Evolutionary conservation across 2,113 vertebrate genomes (phyloP), one percentile per base, ranked within the genome.

Genomic region (Psilopogon haemacephalus): DNA sequence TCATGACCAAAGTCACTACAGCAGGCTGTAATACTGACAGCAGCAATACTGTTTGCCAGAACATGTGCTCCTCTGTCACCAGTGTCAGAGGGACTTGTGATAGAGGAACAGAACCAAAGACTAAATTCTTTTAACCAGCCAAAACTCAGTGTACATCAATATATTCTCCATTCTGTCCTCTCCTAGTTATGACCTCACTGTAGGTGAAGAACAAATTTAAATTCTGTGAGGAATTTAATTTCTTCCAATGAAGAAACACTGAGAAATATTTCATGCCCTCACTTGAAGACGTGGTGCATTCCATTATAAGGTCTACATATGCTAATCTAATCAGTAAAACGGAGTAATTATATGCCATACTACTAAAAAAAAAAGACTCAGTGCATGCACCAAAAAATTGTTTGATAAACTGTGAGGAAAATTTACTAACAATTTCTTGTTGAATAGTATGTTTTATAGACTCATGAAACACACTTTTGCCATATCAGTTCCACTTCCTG

Each of bases 21-120:
- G 62, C 21, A 54, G 59, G 16, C 19, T 38, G 8, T 1, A 54
- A 9, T 6, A 50, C 3, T 86, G 50, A 13, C 52, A 20, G 42
- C 13, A 24, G 30, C 42, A 80, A 28, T 55, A 63, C 0, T 10
- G 8, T 50, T 16, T 37, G 17, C 33, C 76, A 81, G 56, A 35
- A 14, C 55, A 6, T 0, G 3, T 1, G 0, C 15, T n/a, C 27
- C 48, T 72, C 67, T 80, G 50, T 44, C 42, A 46, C 26, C 28
- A 7, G 54, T 12, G 13, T 9, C 2, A 21, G 5, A 38, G 32
- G 3, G 0, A 8, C 30, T 54, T 7, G 0, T 21, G 38, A n/a
- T 9, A 19, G 15, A 69, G 20, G 27, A 65, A 30, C 4, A 73
- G n/a, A 74, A 81, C 2, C 2, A 82, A 72, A 85, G 27, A 6